These are phyloP conservation scores for Crocidura indochinensis DNA, from an alignment of 2,797 vertebrate genomes.

Conservation along the genomic window DNA sequence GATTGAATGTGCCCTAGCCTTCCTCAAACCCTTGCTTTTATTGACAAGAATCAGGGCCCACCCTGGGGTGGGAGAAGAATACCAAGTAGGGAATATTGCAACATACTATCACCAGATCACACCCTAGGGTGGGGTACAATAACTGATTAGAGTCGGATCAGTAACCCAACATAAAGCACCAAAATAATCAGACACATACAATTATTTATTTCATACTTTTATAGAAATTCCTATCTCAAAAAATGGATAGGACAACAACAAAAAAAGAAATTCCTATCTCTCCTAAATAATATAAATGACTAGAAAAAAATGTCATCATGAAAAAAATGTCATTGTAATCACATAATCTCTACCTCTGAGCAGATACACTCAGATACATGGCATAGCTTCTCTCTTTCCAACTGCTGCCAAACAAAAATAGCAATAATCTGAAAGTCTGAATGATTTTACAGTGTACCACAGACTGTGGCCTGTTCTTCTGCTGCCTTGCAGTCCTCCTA, in stretches of 20 bases:
- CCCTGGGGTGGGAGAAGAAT: too few relatives aligned
- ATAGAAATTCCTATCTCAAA: slow-evolving; percentile 42
- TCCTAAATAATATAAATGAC: slow-evolving; percentile 50
- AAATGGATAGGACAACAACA: too few relatives aligned
- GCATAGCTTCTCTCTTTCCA: slow-evolving; percentile 48
- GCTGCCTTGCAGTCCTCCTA: slow-evolving; percentile 55
- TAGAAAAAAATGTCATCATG: slow-evolving; percentile 39
- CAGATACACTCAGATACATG: not conserved
- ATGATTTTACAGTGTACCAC: not conserved
- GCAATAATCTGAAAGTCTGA: not conserved
- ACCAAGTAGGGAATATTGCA: too few relatives aligned
- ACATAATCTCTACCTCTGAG: slow-evolving; percentile 38
- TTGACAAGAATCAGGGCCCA: too few relatives aligned
- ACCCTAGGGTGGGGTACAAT: too few relatives aligned
- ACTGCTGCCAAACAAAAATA: slow-evolving; percentile 52
- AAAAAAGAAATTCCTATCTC: too few relatives aligned
- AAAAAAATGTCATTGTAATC: not conserved
- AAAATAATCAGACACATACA: slow-evolving; percentile 42
- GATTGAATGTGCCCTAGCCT: too few relatives aligned
- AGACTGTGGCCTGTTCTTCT: slow-evolving; percentile 48
- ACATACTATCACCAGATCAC: too few relatives aligned
- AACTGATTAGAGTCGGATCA: too few relatives aligned
- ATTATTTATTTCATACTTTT: slow-evolving; percentile 36
- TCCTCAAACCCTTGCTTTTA: too few relatives aligned
- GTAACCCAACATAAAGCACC: too few relatives aligned